These are phyloP conservation scores for Sinhomidia bicolor DNA, from an alignment of 2,888 invertebrate genomes.

Conservation along the genomic window DNA sequence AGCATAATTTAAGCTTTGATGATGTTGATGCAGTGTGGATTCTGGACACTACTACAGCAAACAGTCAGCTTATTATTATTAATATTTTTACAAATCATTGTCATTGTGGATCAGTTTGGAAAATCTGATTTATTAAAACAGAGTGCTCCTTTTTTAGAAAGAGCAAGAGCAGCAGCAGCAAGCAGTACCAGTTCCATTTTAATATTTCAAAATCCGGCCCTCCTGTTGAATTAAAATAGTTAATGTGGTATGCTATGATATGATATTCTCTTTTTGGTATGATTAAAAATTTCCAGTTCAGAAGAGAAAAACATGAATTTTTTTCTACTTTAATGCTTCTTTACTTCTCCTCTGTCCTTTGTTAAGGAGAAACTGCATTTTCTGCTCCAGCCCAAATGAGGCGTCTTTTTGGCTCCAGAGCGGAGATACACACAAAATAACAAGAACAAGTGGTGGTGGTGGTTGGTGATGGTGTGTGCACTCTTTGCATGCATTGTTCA, in stretches of 20 bases:
- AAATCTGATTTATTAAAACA: conserved; percentile 32
- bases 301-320: not conserved
- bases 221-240: not conserved
- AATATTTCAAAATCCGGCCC: not conserved
- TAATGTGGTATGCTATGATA: too few species aligned
- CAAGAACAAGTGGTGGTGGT: not conserved
- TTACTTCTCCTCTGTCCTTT: too few species aligned
- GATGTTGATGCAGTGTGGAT: not conserved
- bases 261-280: conserved; percentile 9
- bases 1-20: not conserved
- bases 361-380: not conserved
- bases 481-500: conserved; percentile 6
- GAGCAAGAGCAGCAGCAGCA: not conserved
- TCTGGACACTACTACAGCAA: not conserved
- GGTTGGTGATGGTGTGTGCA: not conserved
- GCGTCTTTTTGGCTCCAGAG: conserved; percentile 26
- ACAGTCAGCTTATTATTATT: not conserved
- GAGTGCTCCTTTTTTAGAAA: not conserved
- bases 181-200: too few species aligned
- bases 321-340: not conserved
- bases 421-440: not conserved
- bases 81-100: not conserved
- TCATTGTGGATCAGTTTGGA: not conserved
- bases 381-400: not conserved
- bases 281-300: conserved; percentile 21